Evolutionary conservation across 2,797 vertebrate species (phyloP), one percentile per base, ranked within the genome.

Genomic region (Enteromius afrohamiltoni): DNA sequence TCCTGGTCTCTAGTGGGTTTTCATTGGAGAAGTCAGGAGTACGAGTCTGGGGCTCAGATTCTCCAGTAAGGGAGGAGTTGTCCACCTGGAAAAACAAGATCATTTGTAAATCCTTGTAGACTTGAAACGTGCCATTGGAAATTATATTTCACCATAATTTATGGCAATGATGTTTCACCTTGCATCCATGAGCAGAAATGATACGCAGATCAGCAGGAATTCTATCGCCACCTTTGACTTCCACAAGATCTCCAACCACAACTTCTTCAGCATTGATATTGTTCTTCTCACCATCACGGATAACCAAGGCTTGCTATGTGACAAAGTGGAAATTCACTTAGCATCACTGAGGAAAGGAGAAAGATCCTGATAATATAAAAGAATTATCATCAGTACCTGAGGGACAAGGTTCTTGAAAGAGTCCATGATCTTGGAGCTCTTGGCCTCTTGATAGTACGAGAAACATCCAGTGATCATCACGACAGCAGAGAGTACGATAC

Each of bases 391-490:
- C 9, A 34, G 29, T 85, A 98, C 97, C 96, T 99, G 97, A 85
- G 97, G 97, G 80, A 99, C 97, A 94, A 99, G 94, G 90, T 98
- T 99, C 90, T 98, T 99, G 93, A 98, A 98, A 85, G 97, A 99
- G 83, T 99, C 97, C 97, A 98, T 98, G 92, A 98, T 98, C 92
- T 97, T 97, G 29, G 97, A 99, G 91, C 97, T 98, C 91, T 99
- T 99, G 31, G 98, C 97, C 88, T 99, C 98, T 96, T 99, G 98
- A 89, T 98, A 99, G 85, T 99, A 99, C 19, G 98, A 99, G 94
- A 99, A 99, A 74, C 97, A 98, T 42, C 97, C 97, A 88, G 98
- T 99, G 93, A 99, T 96, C 93, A 99, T 98, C 90, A 99, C 98
- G 0, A 99, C 98, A 84, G 97, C 97, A 17, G 98, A 93, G 23